Evolutionary conservation across 2,113 vertebrate genomes (phyloP), one percentile per base, ranked within the genome.

Genomic region (Macquaria ambigua): DNA sequence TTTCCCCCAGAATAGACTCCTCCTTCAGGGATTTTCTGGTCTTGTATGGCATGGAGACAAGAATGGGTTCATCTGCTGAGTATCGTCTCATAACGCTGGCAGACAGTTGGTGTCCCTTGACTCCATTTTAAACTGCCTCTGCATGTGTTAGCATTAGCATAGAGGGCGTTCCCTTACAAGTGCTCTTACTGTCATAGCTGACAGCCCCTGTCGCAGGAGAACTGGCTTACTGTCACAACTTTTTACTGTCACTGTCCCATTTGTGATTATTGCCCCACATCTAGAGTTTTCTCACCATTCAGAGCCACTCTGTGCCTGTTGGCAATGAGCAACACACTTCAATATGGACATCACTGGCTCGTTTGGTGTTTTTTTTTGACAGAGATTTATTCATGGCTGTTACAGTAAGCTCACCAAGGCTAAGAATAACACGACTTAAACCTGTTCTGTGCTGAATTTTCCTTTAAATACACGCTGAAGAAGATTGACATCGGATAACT

Each of bases 111-210:
- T 79, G 67, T 78, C 83, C 82, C 70, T 41, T 63, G 74, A 84
- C 56, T 83, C 74, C 63, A 79, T 83, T 85, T 86, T 70, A 63
- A 50, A 31, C 52, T 53, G 37, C 21, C 62, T 39, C 48, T 82
- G 69, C 66, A 66, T 75, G 34, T n/a, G 62, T 82, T 66, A 58
- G 55, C 78, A 84, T 91, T 77, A 73, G 77, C 72, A 84, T 72
- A 28, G 79, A 59, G 56, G 80, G 74, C 18, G 66, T 68, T 52
- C 39, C 59, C 68, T 16, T 70, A 79, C 87, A 85, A 87, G 79
- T 21, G 64, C 78, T 72, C 55, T 84, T 53, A n/a, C 87, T 84
- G 81, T 89, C 84, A 79, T 3, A 67, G 75, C n/a, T 79, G 85
- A 84, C 68, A 87, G 67, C 12, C 53, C 8, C 64, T 89, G 81